phyloP scores from a whole-genome alignment of 64 coral and sea anemone species.

The Astreopora myriophthalma region DNA sequence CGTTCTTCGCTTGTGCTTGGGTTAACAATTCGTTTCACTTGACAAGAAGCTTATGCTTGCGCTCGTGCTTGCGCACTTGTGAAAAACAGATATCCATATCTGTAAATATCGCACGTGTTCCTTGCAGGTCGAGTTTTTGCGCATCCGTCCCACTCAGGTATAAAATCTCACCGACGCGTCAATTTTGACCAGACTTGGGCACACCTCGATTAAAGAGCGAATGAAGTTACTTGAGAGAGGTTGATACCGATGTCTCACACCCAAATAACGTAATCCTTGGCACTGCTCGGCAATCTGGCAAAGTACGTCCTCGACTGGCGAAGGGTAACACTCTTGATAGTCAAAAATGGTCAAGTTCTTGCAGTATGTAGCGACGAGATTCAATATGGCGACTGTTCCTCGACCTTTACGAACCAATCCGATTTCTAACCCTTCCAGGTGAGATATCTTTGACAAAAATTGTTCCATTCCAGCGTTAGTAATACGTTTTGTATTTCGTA shows the following conservation, averaged over 20 bases:
- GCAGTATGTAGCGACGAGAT: slow-evolving; percentile 61
- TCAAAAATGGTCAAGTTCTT: slow-evolving; percentile 52
- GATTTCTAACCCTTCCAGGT: slow-evolving; percentile 64
- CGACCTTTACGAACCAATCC: slow-evolving; percentile 66
- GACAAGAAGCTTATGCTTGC: too few relatives aligned
- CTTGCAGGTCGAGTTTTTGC: too few relatives aligned
- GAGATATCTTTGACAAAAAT: slow-evolving; percentile 40
- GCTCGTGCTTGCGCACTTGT: too few relatives aligned
- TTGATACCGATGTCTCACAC: slow-evolving; percentile 38
- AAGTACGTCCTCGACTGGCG: slow-evolving; percentile 37
- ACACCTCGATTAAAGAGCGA: slow-evolving; percentile 22
- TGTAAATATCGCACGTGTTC: too few relatives aligned
- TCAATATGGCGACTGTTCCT: slow-evolving; percentile 45
- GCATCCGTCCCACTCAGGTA: not conserved
- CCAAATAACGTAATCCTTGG: slow-evolving; percentile 23
- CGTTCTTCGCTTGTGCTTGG: too few relatives aligned
- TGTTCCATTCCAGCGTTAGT: slow-evolving; percentile 61
- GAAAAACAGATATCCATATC: too few relatives aligned
- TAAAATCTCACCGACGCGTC: slow-evolving; percentile 69
- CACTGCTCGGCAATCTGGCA: slow-evolving; percentile 59
- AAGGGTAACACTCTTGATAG: slow-evolving; percentile 56
- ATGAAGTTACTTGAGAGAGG: slow-evolving; percentile 46
- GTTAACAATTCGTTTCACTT: too few relatives aligned
- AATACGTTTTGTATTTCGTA: slow-evolving; percentile 66
- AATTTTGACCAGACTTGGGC: slow-evolving; percentile 42